A percentile compares a stretch with the other conserved stretches of the same genome.
These are phyloP conservation scores for Hippocampus abdominalis DNA, from an alignment of 2,113 vertebrate genomes.

Conservation along the genomic window DNA sequence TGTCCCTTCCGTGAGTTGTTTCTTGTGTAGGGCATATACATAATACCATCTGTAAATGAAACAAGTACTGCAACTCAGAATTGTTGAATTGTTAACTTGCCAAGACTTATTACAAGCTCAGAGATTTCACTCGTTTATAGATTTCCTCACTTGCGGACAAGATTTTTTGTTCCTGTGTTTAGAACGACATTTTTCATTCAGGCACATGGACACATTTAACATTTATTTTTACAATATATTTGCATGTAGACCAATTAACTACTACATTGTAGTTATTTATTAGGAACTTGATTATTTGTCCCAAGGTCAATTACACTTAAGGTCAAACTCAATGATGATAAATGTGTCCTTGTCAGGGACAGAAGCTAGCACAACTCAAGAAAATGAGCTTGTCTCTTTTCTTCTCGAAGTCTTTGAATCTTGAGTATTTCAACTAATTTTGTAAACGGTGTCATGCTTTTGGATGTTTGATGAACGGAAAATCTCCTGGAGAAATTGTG, in stretches of 20 bases:
- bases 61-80: slow-evolving; percentile 4
- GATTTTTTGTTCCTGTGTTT: slow-evolving; percentile 29
- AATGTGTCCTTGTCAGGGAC: neutral
- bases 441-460: slow-evolving; percentile 5
- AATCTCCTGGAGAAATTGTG: slow-evolving; percentile 24
- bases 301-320: slow-evolving; percentile 82
- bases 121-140: slow-evolving; percentile 21
- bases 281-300: slow-evolving; percentile 75
- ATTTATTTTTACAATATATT: slow-evolving; percentile 17
- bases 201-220: slow-evolving; percentile 20
- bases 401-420: slow-evolving; percentile 15
- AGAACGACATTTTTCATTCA: slow-evolving; percentile 40
- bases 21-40: neutral
- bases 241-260: neutral
- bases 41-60: slow-evolving; percentile 21
- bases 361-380: neutral
- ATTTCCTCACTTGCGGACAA: slow-evolving; percentile 14
- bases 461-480: slow-evolving; percentile 11
- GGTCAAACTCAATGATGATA: slow-evolving; percentile 38
- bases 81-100: slow-evolving; percentile 35
- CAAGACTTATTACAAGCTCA: slow-evolving; percentile 1
- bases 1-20: slow-evolving; percentile 6
- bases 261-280: slow-evolving; percentile 27
- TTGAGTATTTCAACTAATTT: slow-evolving; percentile 14
- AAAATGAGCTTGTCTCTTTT: slow-evolving; percentile 46